Evolutionary conservation across 1,140 invertebrate genomes (phyloP).

Genomic region (Neelides sp.): DNA sequence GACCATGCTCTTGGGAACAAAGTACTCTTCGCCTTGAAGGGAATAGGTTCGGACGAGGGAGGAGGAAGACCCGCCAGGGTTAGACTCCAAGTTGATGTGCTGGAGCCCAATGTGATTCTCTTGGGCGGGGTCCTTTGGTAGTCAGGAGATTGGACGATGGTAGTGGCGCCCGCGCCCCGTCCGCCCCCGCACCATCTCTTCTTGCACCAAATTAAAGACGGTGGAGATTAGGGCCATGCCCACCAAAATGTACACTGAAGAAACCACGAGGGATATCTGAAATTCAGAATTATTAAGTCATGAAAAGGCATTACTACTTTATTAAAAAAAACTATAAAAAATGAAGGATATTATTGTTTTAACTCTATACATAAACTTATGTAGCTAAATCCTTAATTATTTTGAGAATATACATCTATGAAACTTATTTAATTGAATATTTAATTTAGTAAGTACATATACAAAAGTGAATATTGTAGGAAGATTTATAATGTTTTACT

Average conservation of each 20-base stretch:
- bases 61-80: conserved; percentile 14
- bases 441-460: too few species aligned
- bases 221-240: conserved; percentile 91
- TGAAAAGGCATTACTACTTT: not conserved
- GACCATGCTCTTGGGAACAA: conserved; percentile 31
- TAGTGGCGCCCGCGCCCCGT: conserved; percentile 33
- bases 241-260: conserved; percentile 76
- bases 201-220: conserved; percentile 91
- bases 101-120: conserved; percentile 28
- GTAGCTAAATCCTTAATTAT: too few species aligned
- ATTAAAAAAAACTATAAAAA: too few species aligned
- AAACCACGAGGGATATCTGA: conserved; percentile 63
- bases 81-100: conserved; percentile 23
- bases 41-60: not conserved
- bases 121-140: conserved; percentile 17
- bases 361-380: too few species aligned
- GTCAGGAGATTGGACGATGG: conserved; percentile 30
- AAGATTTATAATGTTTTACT: too few species aligned
- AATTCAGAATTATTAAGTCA: not conserved
- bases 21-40: conserved; percentile 28
- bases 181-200: conserved; percentile 56
- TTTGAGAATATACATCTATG: too few species aligned
- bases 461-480: too few species aligned
- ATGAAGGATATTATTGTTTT: too few species aligned
- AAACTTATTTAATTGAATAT: too few species aligned